Percentiles rank a stretch among this genome's conserved stretches.
Evolutionary conservation across 1,140 invertebrate genomes (phyloP).

Genomic region (Pogonomyrmex barbatus): DNA sequence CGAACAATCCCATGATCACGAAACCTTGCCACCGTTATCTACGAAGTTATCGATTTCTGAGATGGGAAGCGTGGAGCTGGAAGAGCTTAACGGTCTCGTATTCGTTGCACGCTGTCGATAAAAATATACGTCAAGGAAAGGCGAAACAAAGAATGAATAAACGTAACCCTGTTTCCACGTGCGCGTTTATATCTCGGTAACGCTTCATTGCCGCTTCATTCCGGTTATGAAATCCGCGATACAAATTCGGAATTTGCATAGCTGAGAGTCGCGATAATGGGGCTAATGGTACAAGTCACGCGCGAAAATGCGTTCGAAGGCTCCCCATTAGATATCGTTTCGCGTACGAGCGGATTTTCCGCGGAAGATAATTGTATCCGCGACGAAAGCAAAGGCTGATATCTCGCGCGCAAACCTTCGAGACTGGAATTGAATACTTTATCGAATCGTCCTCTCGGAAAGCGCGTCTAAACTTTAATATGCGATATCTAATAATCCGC

Average conservation of each 20-base stretch:
- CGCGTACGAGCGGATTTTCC: not conserved
- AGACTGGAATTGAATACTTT: slow-evolving; percentile 31
- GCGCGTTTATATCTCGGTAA: not conserved
- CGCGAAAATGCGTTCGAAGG: not conserved
- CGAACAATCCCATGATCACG: slow-evolving; percentile 33
- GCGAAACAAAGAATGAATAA: slow-evolving; percentile 16
- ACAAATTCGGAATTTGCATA: not conserved
- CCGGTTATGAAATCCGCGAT: not conserved
- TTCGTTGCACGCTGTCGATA: slow-evolving; percentile 33
- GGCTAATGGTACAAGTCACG: not conserved
- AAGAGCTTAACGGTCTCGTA: slow-evolving; percentile 42
- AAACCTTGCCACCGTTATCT: slow-evolving; percentile 16
- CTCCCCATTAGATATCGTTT: not conserved
- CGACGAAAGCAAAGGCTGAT: slow-evolving; percentile 5
- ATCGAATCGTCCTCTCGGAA: slow-evolving; percentile 15
- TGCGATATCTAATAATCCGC: slow-evolving; percentile 15
- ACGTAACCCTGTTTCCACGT: slow-evolving; percentile 23
- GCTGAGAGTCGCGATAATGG: slow-evolving; percentile 1
- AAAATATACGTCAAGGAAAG: slow-evolving; percentile 2
- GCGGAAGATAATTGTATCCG: slow-evolving; percentile 14
- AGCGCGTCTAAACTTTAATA: slow-evolving; percentile 12
- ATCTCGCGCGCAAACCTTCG: not conserved
- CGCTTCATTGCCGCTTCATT: not conserved
- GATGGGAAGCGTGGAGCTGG: slow-evolving; percentile 25
- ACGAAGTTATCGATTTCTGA: slow-evolving; percentile 55